These are phyloP conservation scores for Agrochola lota DNA, from an alignment of 2,888 invertebrate species.

Conservation along the genomic window DNA sequence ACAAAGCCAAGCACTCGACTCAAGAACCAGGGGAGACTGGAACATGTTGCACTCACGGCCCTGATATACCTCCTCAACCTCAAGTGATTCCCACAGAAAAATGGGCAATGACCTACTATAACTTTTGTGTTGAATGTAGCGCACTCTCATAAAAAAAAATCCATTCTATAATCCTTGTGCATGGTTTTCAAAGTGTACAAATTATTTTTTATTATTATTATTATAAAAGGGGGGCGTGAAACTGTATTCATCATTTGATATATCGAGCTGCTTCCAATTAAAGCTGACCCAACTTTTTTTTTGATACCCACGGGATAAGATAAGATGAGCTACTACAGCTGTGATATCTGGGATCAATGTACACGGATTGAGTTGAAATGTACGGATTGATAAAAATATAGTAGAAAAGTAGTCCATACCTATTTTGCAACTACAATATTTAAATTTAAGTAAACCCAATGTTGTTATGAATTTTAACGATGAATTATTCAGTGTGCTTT, in stretches of 20 bases:
- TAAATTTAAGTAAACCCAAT: conserved; percentile 4
- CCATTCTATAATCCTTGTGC: too few species aligned
- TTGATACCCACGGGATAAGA: neutral
- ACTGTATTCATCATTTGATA: neutral
- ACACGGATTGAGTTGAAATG: neutral
- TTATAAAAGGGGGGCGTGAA: neutral
- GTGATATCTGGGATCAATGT: neutral
- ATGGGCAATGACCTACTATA: conserved; percentile 33
- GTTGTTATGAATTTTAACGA: neutral
- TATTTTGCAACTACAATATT: neutral
- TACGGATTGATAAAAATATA: conserved; percentile 2
- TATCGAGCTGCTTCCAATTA: conserved; percentile 9
- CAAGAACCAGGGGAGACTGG: conserved; percentile 18
- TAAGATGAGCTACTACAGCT: conserved; percentile 10
- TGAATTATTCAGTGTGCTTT: conserved; percentile 4
- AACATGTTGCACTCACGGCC: conserved; percentile 41
- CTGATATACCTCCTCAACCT: conserved; percentile 21
- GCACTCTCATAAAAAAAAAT: conserved; percentile 6
- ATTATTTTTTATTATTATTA: too few species aligned
- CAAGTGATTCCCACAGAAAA: conserved; percentile 27
- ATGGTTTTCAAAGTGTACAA: too few species aligned
- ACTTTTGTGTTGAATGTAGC: conserved; percentile 18
- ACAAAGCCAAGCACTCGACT: conserved; percentile 33
- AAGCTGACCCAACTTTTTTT: neutral
- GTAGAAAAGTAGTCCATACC: neutral